A percentile compares a stretch with the other conserved stretches of the same genome.
These are phyloP conservation scores for Micoletzkya japonica DNA, from an alignment of 2,888 invertebrate species.

Conservation along the genomic window DNA sequence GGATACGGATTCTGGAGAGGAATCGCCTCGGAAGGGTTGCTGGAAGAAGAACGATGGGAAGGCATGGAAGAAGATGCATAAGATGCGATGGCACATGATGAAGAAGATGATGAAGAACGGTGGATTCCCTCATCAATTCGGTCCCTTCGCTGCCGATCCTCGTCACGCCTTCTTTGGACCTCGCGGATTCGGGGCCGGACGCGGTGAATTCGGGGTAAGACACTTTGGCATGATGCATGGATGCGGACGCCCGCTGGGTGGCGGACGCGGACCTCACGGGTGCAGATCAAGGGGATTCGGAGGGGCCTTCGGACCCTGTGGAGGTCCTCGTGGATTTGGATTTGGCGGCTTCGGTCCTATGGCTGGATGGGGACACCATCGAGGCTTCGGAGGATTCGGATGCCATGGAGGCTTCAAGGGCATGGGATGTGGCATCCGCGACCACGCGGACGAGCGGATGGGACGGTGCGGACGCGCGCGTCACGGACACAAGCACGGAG, in stretches of 20 bases:
- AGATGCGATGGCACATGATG: not conserved
- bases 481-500: not conserved
- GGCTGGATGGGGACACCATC: not conserved
- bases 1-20: too few species aligned
- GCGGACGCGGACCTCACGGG: not conserved
- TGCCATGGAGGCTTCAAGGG: not conserved
- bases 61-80: not conserved
- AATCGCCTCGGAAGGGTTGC: too few species aligned
- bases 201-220: too few species aligned
- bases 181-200: not conserved
- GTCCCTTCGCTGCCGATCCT: not conserved
- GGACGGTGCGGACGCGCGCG: not conserved
- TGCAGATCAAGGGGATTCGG: not conserved
- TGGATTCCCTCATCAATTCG: too few species aligned
- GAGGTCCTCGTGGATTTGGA: not conserved
- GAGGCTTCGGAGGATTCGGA: not conserved
- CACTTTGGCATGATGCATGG: too few species aligned
- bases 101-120: not conserved
- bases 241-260: too few species aligned
- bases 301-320: not conserved
- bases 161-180: not conserved
- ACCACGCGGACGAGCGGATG: not conserved
- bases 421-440: not conserved
- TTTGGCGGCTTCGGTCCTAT: not conserved
- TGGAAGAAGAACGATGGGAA: too few species aligned